These are phyloP conservation scores for Parthenolecanium corni DNA, from an alignment of 2,888 invertebrate genomes.

Conservation along the genomic window DNA sequence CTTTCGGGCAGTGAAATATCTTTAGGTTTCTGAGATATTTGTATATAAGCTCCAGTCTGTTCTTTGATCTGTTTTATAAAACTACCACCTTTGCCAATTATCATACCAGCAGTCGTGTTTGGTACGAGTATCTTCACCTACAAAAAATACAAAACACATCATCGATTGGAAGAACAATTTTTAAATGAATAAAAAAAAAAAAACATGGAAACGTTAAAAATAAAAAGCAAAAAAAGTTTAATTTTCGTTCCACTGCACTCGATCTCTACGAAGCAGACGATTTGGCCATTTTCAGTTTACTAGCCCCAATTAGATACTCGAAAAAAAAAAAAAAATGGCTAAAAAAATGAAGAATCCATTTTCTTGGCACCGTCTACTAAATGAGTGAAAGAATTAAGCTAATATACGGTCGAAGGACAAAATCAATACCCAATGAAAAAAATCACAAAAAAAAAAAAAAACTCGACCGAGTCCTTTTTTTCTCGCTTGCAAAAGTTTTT, in stretches of 20 bases:
- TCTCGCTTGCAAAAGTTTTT: too few species aligned
- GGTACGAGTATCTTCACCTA: constrained; percentile 87
- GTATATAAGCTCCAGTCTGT: constrained; percentile 86
- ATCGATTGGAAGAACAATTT: too few species aligned
- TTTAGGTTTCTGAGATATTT: constrained; percentile 93
- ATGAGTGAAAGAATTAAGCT: not conserved
- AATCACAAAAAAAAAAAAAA: too few species aligned
- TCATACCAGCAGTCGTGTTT: constrained; percentile 94
- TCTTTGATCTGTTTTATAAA: constrained; percentile 93
- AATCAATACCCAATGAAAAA: not conserved
- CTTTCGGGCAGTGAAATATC: constrained; percentile 59
- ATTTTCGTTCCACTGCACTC: constrained; percentile 5
- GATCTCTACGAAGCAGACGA: not conserved
- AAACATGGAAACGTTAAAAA: not conserved
- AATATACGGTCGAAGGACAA: not conserved
- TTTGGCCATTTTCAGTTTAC: too few species aligned
- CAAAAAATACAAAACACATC: not conserved
- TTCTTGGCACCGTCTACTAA: not conserved
- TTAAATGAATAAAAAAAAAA: not conserved
- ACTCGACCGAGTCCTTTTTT: too few species aligned
- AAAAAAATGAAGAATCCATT: too few species aligned
- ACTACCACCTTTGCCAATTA: constrained; percentile 91
- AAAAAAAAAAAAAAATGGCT: too few species aligned
- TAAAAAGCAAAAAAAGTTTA: not conserved
- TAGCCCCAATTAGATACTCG: too few species aligned